Base-by-base conservation (phyloP, 2,113 vertebrate species). In the Myotis yumanensis region DNA sequence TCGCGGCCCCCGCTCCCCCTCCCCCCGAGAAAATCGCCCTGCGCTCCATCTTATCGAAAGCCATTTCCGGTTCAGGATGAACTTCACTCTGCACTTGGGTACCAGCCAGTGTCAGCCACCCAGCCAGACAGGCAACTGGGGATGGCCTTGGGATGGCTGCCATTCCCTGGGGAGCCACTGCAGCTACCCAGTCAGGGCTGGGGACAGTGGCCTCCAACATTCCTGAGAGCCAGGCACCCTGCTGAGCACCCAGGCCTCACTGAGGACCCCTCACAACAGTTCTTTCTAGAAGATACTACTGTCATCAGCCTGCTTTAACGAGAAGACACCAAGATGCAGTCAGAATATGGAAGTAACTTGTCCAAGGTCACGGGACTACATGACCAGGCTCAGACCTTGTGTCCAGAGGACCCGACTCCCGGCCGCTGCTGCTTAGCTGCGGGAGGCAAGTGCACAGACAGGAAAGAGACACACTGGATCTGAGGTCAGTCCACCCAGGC, bases 41-140 rank as follows among this genome's bases (percentile, higher is more conserved):
- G 9, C 18, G 52, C 43, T 52, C 92, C 8, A 22, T 51, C 64
- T 96, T 88, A 97, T 92, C 95, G 86, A 92, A 93, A 15, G 32
- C 1, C 0, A 87, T 84, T 94, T 96, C 90, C 25, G 48, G 14
- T 87, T 96, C 51, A 97, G 80, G 97, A 96, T 97, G 95, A 73
- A 77, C 72, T 87, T 93, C 95, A 93, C 35, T 85, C 48, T 0
- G 12, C 15, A 52, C 86, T 52, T 88, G 20, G 86, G 59, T 30
- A 48, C 32, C 25, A 62, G 83, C 80, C 59, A 90, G 75, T 1
- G 2, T 51, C 93, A 57, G 0, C 20, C 17, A 1, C 10, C 81
- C 40, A 23, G 8, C 81, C 30, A 25, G 91, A 15, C 22, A 81
- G 89, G 25, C 54, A 68, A 86, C 37, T 11, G 46, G 62, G 89